A percentile compares a stretch with the other conserved stretches of the same genome.
These are phyloP conservation scores for Clamator glandarius DNA, from an alignment of 2,797 vertebrate species.

Conservation along the genomic window DNA sequence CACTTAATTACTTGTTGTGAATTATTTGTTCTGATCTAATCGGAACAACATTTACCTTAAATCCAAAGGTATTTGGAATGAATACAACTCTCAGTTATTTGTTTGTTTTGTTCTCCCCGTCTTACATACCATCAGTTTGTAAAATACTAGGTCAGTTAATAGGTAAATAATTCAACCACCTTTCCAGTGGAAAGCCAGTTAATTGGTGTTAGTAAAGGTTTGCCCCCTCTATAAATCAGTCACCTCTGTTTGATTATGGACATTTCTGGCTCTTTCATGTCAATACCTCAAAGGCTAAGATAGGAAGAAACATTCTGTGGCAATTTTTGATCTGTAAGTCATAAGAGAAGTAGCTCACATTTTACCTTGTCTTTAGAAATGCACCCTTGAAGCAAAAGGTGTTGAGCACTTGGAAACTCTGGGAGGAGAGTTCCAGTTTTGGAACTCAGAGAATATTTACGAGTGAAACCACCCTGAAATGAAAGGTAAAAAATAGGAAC, in stretches of 20 bases:
- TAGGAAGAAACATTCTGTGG: constrained; percentile 61
- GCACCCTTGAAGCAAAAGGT: constrained; percentile 91
- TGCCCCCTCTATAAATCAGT: constrained; percentile 80
- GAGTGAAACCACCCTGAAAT: constrained; percentile 94
- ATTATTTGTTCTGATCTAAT: constrained; percentile 35
- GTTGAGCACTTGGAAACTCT: constrained; percentile 94
- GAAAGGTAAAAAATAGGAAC: not conserved
- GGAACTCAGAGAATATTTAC: constrained; percentile 97
- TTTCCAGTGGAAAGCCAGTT: constrained; percentile 72
- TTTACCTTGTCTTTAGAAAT: constrained; percentile 94
- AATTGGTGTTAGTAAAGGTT: constrained; percentile 75
- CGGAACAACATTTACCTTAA: constrained; percentile 58
- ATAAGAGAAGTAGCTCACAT: constrained; percentile 57
- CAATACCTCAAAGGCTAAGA: constrained; percentile 71
- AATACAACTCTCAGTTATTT: constrained; percentile 54
- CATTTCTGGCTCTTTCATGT: constrained; percentile 77
- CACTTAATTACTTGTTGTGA: not conserved
- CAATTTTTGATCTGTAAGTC: constrained; percentile 55
- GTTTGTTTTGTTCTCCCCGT: constrained; percentile 67
- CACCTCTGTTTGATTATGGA: constrained; percentile 77
- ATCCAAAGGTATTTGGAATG: constrained; percentile 59
- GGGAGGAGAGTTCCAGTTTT: constrained; percentile 98
- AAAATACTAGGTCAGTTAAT: constrained; percentile 72
- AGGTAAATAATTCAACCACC: constrained; percentile 80
- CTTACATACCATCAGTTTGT: constrained; percentile 71